Conservation (phyloP, 2,113 vertebrate species). For the Hystrix cristata region DNA sequence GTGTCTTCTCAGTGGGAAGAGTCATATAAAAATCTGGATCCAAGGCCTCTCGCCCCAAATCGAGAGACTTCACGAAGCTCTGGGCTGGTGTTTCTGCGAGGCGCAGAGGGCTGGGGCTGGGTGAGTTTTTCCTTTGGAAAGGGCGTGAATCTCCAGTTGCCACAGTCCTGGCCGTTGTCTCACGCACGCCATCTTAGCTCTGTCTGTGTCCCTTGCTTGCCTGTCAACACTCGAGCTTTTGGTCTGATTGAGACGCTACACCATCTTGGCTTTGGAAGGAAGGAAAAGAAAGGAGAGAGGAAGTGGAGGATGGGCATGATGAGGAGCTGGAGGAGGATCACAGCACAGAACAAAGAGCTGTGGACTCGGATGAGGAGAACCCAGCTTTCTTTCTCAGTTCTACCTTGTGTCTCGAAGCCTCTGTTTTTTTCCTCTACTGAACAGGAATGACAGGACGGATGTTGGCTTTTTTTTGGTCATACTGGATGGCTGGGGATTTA, state of each 20-base stretch:
- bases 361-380: neutral
- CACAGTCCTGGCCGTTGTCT: neutral
- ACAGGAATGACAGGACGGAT: neutral
- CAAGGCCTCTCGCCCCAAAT: neutral
- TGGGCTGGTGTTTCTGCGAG: neutral
- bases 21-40: neutral
- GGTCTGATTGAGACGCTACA: neutral
- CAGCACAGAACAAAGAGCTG: neutral
- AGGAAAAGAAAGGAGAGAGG: neutral
- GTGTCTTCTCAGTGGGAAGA: neutral
- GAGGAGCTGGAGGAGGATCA: neutral
- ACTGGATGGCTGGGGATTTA: too few relatives aligned
- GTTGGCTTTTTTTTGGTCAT: neutral
- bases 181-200: neutral
- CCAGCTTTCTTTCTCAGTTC: neutral
- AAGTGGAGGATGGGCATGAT: neutral
- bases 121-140: neutral
- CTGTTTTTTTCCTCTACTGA: neutral
- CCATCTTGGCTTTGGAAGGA: neutral
- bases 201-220: neutral
- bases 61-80: neutral
- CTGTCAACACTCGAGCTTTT: neutral
- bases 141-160: neutral
- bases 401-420: neutral
- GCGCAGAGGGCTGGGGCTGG: neutral